Evolutionary conservation across 2,888 invertebrate genomes (phyloP).

Genomic region (Pterostichus madidus): DNA sequence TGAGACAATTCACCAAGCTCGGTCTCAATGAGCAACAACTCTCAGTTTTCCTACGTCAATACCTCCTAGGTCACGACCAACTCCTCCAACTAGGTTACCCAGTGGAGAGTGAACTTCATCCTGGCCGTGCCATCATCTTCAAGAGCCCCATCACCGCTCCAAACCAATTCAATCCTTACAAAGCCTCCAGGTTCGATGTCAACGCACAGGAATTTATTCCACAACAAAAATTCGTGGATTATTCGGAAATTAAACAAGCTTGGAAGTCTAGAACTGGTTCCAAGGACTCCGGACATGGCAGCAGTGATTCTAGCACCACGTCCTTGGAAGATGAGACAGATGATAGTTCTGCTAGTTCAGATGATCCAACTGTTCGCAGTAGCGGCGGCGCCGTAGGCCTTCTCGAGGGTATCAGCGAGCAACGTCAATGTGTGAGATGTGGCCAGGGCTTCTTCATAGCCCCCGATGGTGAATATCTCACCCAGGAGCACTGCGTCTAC

Average conservation of each 20-base stretch:
- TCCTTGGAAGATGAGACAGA: conserved; percentile 73
- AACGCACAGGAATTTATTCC: conserved; percentile 86
- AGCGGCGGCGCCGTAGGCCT: conserved; percentile 53
- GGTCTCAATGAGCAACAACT: conserved; percentile 80
- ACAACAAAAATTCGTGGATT: conserved; percentile 64
- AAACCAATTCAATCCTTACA: conserved; percentile 54
- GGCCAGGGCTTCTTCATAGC: conserved; percentile 85
- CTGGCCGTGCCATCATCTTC: conserved; percentile 83
- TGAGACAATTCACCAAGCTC: conserved; percentile 76
- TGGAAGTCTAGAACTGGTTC: conserved; percentile 28
- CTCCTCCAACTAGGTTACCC: conserved; percentile 87
- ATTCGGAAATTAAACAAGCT: conserved; percentile 65
- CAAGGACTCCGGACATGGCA: conserved; percentile 31
- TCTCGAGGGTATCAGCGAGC: conserved; percentile 70
- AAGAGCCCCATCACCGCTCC: conserved; percentile 74
- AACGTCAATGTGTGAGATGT: conserved; percentile 86
- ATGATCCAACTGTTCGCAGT: conserved; percentile 68
- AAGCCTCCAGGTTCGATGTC: conserved; percentile 79
- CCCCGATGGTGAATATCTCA: conserved; percentile 85
- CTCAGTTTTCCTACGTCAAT: conserved; percentile 80
- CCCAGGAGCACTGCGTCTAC: conserved; percentile 88
- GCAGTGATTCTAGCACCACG: conserved; percentile 68
- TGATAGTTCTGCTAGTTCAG: conserved; percentile 80
- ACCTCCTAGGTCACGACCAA: conserved; percentile 82
- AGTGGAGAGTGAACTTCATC: conserved; percentile 81